Evolutionary conservation across 2,797 vertebrate genomes (phyloP), one percentile per base, ranked within the genome.

Genomic region (Serranus cabrilla): DNA sequence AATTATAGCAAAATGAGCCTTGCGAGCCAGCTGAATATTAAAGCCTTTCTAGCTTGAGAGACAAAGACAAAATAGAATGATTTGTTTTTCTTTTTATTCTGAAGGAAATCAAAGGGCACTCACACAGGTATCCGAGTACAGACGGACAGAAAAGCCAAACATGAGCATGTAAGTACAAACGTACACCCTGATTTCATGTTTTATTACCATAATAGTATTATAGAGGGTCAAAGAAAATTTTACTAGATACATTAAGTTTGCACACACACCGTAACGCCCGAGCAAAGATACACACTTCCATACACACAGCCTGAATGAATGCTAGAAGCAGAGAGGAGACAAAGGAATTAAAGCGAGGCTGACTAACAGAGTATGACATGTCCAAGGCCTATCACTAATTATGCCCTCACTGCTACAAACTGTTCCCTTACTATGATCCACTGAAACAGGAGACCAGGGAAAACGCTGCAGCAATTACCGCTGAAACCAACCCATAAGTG

Each of bases 341-440:
- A 91, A 87, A 87, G 56, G 83, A 91, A 82, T 90, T 83, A 87
- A 87, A 84, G 75, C 47, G 50, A 77, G 23, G 71, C 81, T 76
- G 87, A 84, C 87, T 91, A 94, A 93, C 89, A 88, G 84, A 87
- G 74, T 84, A 86, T 82, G 92, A 92, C 88, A 76, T 87, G 87
- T 93, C 89, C 87, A 91, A 78, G 86, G 89, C 82, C 84, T 87
- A 83, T 90, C 88, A 87, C 87, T 92, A 93, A 93, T 93, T 92
- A 91, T 85, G 85, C 91, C 91, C 86, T 64, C 75, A 50, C 73
- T 76, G 78, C 88, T 80, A 69, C 88, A 88, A 87, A 91, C 86
- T 88, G 90, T 81, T 87, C 75, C 71, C 71, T 78, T 47, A 61
- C 78, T 62, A 82, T 87, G 81, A 89, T 89, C 86, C 68, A 56